Percentiles rank a stretch among this genome's conserved stretches.
These are phyloP conservation scores for Mesoligia furuncula DNA, from an alignment of 2,888 invertebrate genomes.

Conservation along the genomic window DNA sequence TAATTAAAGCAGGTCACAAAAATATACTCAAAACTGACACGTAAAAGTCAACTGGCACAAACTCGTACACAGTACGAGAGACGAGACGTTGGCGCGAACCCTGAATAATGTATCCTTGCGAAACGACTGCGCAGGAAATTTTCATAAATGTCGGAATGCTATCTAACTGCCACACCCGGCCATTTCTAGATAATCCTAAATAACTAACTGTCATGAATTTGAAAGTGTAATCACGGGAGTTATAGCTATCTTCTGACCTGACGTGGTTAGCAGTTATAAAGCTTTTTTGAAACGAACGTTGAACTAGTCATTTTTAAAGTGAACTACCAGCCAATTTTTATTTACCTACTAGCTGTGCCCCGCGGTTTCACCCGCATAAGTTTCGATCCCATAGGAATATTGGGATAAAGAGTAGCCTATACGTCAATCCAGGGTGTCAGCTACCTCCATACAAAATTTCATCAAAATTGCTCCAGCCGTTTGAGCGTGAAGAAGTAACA, in stretches of 20 bases:
- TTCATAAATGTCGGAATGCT: conserved; percentile 61
- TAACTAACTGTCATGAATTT: conserved; percentile 36
- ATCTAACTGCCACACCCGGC: conserved; percentile 41
- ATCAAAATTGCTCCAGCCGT: too few species aligned
- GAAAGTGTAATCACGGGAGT: conserved; percentile 19
- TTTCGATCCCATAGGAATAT: too few species aligned
- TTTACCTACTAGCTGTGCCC: too few species aligned
- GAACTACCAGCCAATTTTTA: neutral
- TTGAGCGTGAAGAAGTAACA: too few species aligned
- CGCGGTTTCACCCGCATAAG: too few species aligned
- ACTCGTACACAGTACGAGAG: conserved; percentile 4
- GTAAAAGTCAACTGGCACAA: conserved; percentile 22
- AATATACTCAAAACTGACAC: conserved; percentile 27
- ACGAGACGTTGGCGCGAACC: conserved; percentile 26
- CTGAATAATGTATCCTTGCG: conserved; percentile 60
- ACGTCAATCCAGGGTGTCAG: too few species aligned
- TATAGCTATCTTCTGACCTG: neutral
- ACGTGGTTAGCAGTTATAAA: neutral
- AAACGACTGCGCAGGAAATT: conserved; percentile 53
- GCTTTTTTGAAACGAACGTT: neutral
- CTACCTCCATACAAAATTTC: too few species aligned
- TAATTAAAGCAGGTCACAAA: conserved; percentile 40
- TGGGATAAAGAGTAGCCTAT: too few species aligned
- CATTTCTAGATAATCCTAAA: conserved; percentile 49
- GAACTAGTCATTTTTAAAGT: too few species aligned